Evolutionary conservation across 2,113 vertebrate species (phyloP).

Genomic region (Gasterosteus nipponicus): DNA sequence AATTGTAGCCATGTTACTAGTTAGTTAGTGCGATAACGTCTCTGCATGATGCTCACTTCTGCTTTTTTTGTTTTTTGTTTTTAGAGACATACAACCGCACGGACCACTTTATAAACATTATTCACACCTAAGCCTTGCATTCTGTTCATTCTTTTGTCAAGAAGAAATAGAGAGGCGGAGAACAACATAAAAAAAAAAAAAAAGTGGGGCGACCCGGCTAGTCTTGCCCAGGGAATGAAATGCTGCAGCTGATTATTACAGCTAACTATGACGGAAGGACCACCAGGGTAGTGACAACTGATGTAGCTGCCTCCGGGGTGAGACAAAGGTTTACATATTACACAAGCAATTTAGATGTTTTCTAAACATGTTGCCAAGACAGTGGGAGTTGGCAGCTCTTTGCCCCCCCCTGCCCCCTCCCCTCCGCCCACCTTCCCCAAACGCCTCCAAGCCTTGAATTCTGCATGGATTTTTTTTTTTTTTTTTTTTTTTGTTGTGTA

Average conservation of each 20-base stretch:
- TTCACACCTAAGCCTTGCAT: slow-evolving; percentile 63
- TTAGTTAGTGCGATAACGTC: slow-evolving; percentile 6
- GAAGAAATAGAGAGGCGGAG: slow-evolving; percentile 67
- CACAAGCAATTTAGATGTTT: slow-evolving; percentile 98
- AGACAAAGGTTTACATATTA: slow-evolving; percentile 99
- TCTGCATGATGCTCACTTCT: slow-evolving; percentile 12
- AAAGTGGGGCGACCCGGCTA: slow-evolving; percentile 67
- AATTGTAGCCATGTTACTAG: slow-evolving; percentile 5
- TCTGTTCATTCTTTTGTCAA: slow-evolving; percentile 74
- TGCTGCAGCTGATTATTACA: slow-evolving; percentile 89
- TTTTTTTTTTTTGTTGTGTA: slow-evolving; percentile 34
- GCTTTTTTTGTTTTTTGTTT: not conserved
- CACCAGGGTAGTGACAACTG: slow-evolving; percentile 95
- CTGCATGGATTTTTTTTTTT: slow-evolving; percentile 82
- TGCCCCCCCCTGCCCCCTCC: not conserved
- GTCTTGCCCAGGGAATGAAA: slow-evolving; percentile 82
- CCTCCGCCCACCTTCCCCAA: not conserved
- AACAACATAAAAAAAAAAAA: slow-evolving; percentile 63
- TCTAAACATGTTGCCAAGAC: slow-evolving; percentile 99
- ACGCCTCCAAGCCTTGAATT: slow-evolving; percentile 63
- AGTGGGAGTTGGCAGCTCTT: slow-evolving; percentile 93
- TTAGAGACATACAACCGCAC: slow-evolving; percentile 34
- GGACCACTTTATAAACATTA: slow-evolving; percentile 58
- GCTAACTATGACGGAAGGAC: slow-evolving; percentile 90
- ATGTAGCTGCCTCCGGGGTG: slow-evolving; percentile 90